Conservation (phyloP, 2,888 invertebrate genomes). For the Calameuta idolon region DNA sequence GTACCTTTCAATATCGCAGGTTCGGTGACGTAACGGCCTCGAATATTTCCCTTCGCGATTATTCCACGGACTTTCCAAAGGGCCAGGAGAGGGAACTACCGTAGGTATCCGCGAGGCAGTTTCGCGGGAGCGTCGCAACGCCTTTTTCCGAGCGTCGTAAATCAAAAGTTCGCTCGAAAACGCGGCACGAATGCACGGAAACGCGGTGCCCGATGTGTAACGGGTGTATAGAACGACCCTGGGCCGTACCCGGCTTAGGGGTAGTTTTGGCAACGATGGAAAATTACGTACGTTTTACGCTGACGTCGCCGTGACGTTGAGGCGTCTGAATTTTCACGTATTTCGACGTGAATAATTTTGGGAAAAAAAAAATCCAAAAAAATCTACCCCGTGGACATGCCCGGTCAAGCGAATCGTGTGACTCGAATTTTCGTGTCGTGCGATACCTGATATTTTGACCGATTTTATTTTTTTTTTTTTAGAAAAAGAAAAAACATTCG, state of each 20-base stretch:
- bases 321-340: not conserved
- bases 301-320: not conserved
- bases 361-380: not conserved
- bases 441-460: too few relatives aligned
- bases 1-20: not conserved
- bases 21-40: not conserved
- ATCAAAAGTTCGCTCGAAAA: constrained; percentile 56
- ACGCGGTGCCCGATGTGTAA: constrained; percentile 40
- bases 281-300: not conserved
- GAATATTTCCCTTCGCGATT: not conserved
- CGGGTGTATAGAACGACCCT: constrained; percentile 56
- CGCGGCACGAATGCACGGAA: constrained; percentile 49
- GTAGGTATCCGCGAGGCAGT: not conserved
- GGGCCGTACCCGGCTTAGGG: not conserved
- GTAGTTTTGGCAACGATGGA: not conserved
- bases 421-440: too few relatives aligned
- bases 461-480: too few relatives aligned
- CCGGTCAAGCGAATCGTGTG: too few relatives aligned
- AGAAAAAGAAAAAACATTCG: not conserved
- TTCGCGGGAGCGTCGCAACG: constrained; percentile 3
- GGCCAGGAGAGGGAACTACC: not conserved
- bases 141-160: constrained; percentile 39
- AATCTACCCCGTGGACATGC: not conserved
- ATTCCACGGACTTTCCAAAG: not conserved
- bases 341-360: not conserved